These are phyloP conservation scores for Crematogaster levior DNA, from an alignment of 2,888 invertebrate species.

Conservation along the genomic window DNA sequence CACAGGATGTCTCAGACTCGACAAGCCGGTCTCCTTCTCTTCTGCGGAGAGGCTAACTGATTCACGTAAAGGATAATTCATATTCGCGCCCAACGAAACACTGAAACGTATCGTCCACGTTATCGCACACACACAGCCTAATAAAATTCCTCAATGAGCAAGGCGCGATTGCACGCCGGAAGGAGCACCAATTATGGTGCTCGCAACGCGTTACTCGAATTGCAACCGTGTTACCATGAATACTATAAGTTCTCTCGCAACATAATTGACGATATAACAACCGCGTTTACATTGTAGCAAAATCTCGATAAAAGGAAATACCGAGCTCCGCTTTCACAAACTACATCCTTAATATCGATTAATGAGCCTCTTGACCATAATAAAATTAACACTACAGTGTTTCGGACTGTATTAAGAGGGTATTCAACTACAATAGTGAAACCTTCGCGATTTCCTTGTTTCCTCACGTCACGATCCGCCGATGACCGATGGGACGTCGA, in stretches of 20 bases:
- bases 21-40: not conserved
- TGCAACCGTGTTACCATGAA: conserved; percentile 20
- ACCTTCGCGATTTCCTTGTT: not conserved
- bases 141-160: conserved; percentile 33
- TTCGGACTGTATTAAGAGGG: not conserved
- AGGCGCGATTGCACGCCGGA: not conserved
- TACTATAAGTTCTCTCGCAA: not conserved
- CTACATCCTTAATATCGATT: not conserved
- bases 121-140: conserved; percentile 6
- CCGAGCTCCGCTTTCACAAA: not conserved
- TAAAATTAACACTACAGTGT: not conserved
- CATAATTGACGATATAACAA: conserved; percentile 1
- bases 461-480: not conserved
- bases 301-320: not conserved
- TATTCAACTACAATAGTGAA: not conserved
- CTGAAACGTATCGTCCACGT: not conserved
- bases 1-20: not conserved
- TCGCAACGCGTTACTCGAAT: conserved; percentile 32
- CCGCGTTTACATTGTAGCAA: not conserved
- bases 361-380: not conserved
- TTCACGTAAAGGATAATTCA: conserved; percentile 30
- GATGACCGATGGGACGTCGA: conserved; percentile 16
- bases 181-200: conserved; percentile 43
- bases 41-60: not conserved
- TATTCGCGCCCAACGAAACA: not conserved